Evolutionary conservation across 2,113 vertebrate species (phyloP), one percentile per base, ranked within the genome.

Genomic region (Pyxicephalus adspersus): DNA sequence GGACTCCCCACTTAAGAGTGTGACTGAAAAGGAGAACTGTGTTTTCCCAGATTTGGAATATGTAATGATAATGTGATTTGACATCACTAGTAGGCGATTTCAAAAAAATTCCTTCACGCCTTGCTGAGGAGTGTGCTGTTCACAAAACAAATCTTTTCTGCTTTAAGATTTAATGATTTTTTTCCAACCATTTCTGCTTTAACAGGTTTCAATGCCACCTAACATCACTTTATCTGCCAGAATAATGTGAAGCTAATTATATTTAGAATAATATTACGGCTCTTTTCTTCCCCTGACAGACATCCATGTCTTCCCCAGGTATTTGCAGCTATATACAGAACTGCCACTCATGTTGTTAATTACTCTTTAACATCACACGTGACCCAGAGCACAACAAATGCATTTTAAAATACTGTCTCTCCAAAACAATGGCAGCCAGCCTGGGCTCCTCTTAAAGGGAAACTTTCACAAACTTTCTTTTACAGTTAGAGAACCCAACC

Each of bases 21-120:
- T n/a, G 15, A 22, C 20, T 58, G 76, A 22, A 68, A 45, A 60
- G 51, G 64, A 68, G 31, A 79, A 68, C 22, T 38, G 29, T 58
- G 64, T 55, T 71, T 71, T 34, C 78, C n/a, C 54, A 15, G 31
- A 80, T 80, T 71, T 51, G 22, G 66, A 45, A 63, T 22, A n/a
- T 45, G 52, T 1, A 11, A 54, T 26, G 20, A 64, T 72, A 80
- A 80, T 80, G 29, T 19, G 45, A 72, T 28, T 18, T 72, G 78
- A 80, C 78, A 80, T 54, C 57, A 80, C 25, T 67, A 72, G 67
- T 50, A 72, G 78, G 78, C 67, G 58, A 71, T 34, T 80, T 80
- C 78, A 80, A 6, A 80, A 80, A 80, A 80, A 80, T 80, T 58
- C 50, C 45, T 80, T 80, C 67, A 71, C 68, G 78, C 78, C 67